A percentile compares a stretch with the other conserved stretches of the same genome.
Evolutionary conservation across 1,140 invertebrate species (phyloP).

Genomic region (Papilio glaucus): DNA sequence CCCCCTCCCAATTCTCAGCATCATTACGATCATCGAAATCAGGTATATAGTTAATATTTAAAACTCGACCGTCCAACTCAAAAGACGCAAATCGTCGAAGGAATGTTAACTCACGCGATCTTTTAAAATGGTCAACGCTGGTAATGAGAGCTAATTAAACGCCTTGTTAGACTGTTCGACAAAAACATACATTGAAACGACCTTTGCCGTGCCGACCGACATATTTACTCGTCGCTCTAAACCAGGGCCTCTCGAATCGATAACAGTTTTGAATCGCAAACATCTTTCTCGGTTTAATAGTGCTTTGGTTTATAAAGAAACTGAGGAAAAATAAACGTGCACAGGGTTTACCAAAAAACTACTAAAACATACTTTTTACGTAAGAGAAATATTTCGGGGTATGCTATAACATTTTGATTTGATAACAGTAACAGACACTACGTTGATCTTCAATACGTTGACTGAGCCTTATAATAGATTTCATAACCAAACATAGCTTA

Average conservation of each 20-base stretch:
- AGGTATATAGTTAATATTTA: neutral
- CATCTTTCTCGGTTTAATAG: too few species aligned
- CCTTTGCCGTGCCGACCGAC: slow-evolving; percentile 13
- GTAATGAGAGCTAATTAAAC: slow-evolving; percentile 17
- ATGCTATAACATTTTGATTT: too few species aligned
- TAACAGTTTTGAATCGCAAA: neutral
- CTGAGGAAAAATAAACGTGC: too few species aligned
- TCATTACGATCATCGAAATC: neutral
- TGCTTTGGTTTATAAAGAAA: too few species aligned
- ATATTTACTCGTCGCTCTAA: neutral
- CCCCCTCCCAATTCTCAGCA: neutral
- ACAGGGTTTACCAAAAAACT: too few species aligned
- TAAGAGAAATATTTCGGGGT: too few species aligned
- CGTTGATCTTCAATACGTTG: too few species aligned
- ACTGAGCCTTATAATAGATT: too few species aligned
- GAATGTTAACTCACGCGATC: neutral
- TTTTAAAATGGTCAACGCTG: neutral
- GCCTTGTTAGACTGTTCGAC: slow-evolving; percentile 14
- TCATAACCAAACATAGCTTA: too few species aligned
- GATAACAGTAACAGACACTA: too few species aligned
- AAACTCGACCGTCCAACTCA: neutral
- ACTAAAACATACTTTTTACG: too few species aligned
- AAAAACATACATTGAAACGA: slow-evolving; percentile 20
- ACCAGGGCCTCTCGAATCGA: neutral
- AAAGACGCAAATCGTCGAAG: neutral